Evolutionary conservation across 2,113 vertebrate genomes (phyloP), one percentile per base, ranked within the genome.

Genomic region (Carassius gibelio): DNA sequence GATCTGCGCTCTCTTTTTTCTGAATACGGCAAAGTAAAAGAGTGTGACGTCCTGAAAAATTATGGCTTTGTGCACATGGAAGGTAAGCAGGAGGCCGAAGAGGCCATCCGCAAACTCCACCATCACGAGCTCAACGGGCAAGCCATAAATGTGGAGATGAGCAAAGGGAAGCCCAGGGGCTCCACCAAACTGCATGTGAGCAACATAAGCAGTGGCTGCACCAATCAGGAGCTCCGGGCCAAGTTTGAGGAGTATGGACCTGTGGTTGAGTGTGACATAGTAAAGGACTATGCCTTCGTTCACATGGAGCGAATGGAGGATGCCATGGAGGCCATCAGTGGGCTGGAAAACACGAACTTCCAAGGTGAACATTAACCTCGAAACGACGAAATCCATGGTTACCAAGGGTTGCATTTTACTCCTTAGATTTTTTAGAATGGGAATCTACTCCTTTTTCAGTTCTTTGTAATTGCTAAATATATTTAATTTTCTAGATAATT

Each of bases 11-110:
- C 94, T 0, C 96, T 99, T 26, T 99, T 99, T 23, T 95, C 97
- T 89, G 95, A 97, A 91, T 98, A 97, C 11, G 97, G 98, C 8
- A 95, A 95, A 89, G 96, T 99, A 87, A 91, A 96, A 5, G 97
- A 99, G 88, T 97, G 96, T 80, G 98, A 99, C 92, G 96, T 97
- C 85, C 95, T 99, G 88, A 97, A 98, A 91, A 98, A 99, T 91
- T 99, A 96, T 71, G 98, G 96, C 69, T 99, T 99, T 87, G 98
- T 99, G 42, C 97, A 99, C 92, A 98, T 99, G 93, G 95, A 95
- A 87, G 93, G 92, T 87, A 92, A 94, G 83, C 91, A 95, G 0
- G 96, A 96, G 0, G 97, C 97, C 0, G 96, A 97, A 84, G 96
- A 97, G 86, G 97, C 97, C 87, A 97, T 98, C 8, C 93, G 92